Evolutionary conservation across 2,797 vertebrate species (phyloP), one percentile per base, ranked within the genome.

Genomic region (Clarias laeviceps): DNA sequence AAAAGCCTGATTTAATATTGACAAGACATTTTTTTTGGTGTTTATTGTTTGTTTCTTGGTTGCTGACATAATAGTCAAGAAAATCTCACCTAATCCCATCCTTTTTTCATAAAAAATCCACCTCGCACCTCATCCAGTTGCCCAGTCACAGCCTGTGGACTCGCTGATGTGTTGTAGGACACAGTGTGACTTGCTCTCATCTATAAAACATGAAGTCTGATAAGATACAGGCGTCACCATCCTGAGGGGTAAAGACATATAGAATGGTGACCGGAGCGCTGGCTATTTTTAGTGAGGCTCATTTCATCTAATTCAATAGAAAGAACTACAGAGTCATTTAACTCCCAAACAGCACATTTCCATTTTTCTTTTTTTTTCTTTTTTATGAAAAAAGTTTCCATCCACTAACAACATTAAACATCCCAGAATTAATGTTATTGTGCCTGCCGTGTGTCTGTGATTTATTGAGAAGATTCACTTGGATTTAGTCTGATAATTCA

Each of bases 151-250:
- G 70, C 24, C 24, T 57, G n/a, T 54, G 32, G 73, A 57, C 73
- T 76, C 27, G 32, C n/a, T 76, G n/a, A 57, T 76, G 73, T 5
- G 73, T 8, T 56, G 29, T 34, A 77, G 74, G 56, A 77, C 54
- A 57, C 74, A 22, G 27, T 77, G 74, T 77, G 74, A 77, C 62
- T 61, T 22, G 7, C 64, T 4, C 45, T 68, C 74, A 77, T 77
- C 8, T 59, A 77, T 57, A 77, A 77, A 77, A 77, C 54, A 56
- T 76, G 27, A 54, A 54, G 22, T n/a, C 70, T 14, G 5, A 11
- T 56, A 27, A 6, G 3, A 32, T 20, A 32, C 74, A 78, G 32
- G 32, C 20, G 24, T 78, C 56, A 34, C 76, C 32, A 24, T 37
- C 3, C 2, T 17, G 17, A 9, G 3, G 29, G 50, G n/a, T 29